Base-by-base conservation (phyloP, 2,797 vertebrate genomes). In the Sebastiscus albofasciatus region DNA sequence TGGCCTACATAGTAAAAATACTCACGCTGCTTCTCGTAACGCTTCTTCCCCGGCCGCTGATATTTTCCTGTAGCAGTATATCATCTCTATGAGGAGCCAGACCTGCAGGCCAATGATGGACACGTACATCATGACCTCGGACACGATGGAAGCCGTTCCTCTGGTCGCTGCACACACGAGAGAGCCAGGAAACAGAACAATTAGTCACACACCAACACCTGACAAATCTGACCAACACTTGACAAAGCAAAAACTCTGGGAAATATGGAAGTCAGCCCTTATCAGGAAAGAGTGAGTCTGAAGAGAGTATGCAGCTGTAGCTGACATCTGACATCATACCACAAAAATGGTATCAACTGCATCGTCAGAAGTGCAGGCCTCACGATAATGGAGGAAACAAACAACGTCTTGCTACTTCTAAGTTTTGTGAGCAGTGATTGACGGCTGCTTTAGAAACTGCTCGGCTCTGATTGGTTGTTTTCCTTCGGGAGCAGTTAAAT, bases 111-210 rank as follows among this genome's bases (percentile, higher is more conserved):
- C 97, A 16, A 98, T 97, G 73, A 98, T 97, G 74, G 98, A 95
- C 67, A 98, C 97, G 20, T 99, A 99, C 98, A 99, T 99, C 96
- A 99, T 98, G 83, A 99, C 96, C 91, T 99, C 97, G 0, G 97
- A 98, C 87, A 98, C 96, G 29, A 98, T 98, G 92, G 97, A 98
- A 0, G 98, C 97, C 0, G 95, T 94, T 66, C 97, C 96, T 78
- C 97, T 96, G 87, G 95, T 97, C 67, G 96, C 96, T 98, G 85
- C 42, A 33, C 36, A 62, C 49, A 75, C 18, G 56, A 52, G 76
- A 80, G 34, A 79, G 34, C 12, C 59, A 55, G 24, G 54, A 66
- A 46, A 70, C 62, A 4, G 56, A 36, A 8, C 12, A 16, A 24
- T 73, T 55, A 82, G 27, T 46, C 39, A 49, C 8, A 67, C 27